Evolutionary conservation across 35 echinoderm and acorn worm genomes (phyloP), one percentile per base, ranked within the genome.

Genomic region (Apostichopus californicus): DNA sequence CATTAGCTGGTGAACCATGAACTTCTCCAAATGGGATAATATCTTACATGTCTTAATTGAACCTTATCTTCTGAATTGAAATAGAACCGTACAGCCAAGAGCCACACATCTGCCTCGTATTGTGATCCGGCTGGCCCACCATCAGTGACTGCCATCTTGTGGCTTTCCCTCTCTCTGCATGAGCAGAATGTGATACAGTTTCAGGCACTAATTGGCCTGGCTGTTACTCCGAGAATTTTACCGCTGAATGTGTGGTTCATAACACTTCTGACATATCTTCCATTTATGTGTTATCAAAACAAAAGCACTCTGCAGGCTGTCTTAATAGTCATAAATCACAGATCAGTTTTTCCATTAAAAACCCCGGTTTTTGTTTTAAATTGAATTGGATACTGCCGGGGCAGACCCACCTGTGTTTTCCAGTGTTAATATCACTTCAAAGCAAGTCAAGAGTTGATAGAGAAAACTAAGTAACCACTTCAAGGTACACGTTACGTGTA

Each of bases 131-230:
- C 58, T 12, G 8, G 58, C 58, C 58, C 8, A 12, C 58, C 58
- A 8, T 2, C 58, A 61, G 7, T 61, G 58, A 12, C 58, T 11
- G 7, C 12, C 58, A 61, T 61, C 58, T 61, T 8, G 7, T 61
- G 7, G 58, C 7, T 61, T 61, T 61, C 3, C 12, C 7, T 61
- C 58, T 85, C 81, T 85, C 81, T 58, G 81, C 55, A n/a, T 85
- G 81, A 85, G 55, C 6, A 85, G 81, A 85, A 85, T 56, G 81
- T 58, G 55, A 85, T 85, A 85, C 81, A 85, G 81, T 85, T 54
- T 85, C 54, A 59, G 57, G 0, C 55, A 24, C 81, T 85, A 85
- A 85, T 85, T 85, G 81, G 81, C 81, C 20, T 46, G 25, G 7
- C 15, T 85, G 22, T 59, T 85, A 20, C 63, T 85, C 55, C 23